Percentiles rank a stretch among this genome's conserved stretches.
Conservation (phyloP, 1,140 invertebrate genomes). For the Drosophila mojavensis region DNA sequence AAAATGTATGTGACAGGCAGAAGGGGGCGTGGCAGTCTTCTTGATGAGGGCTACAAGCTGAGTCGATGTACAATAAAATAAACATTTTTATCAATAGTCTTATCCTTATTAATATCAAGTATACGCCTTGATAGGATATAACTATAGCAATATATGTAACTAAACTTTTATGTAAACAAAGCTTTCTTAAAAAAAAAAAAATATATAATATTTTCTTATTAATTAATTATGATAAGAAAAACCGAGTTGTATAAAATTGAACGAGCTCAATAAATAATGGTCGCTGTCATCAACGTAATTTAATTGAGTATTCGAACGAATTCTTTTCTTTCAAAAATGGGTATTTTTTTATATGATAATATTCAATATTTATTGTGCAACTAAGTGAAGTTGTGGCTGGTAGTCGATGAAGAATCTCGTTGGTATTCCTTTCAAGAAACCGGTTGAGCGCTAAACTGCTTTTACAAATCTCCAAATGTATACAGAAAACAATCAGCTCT, state of each 20-base stretch:
- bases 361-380: constrained; percentile 1
- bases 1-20: no score
- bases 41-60: no score
- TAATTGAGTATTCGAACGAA: neutral
- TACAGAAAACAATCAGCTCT: constrained; percentile 19
- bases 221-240: no score
- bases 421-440: constrained; percentile 25
- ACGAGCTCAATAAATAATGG: neutral
- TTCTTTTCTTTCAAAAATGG: neutral
- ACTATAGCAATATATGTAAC: no score
- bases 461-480: constrained; percentile 14
- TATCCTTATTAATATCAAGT: no score
- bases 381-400: constrained; percentile 15
- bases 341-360: neutral
- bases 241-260: neutral
- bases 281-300: constrained; percentile 1
- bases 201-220: no score
- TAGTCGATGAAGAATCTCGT: neutral
- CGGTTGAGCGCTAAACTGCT: constrained; percentile 16
- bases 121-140: no score
- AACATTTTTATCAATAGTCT: no score
- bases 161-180: no score
- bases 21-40: no score
- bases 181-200: no score
- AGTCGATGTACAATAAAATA: no score